Conservation (phyloP, 2,888 invertebrate genomes). For the Helicoverpa assulta region DNA sequence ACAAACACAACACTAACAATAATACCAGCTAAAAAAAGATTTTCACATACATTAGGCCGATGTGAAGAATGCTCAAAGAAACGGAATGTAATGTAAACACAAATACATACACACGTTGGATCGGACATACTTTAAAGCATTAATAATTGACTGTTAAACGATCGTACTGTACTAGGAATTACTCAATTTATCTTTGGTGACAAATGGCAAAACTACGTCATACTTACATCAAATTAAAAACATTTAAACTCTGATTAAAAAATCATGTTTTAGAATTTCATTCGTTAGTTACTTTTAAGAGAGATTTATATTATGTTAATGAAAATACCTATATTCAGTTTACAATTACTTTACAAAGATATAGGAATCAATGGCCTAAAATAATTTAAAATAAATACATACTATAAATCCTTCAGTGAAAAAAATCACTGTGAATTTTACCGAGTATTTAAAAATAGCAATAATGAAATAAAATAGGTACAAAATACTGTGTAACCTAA, state of each 20-base stretch:
- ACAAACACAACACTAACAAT: constrained; percentile 23
- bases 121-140: constrained; percentile 69
- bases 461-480: background rate
- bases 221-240: constrained; percentile 3
- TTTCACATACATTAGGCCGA: constrained; percentile 58
- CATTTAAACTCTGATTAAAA: background rate
- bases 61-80: constrained; percentile 20
- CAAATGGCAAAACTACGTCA: constrained; percentile 55
- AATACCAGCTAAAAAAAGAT: background rate
- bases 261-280: background rate
- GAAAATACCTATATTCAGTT: background rate
- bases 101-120: constrained; percentile 47
- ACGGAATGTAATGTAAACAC: constrained; percentile 63
- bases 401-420: too few species aligned
- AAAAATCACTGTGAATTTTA: too few species aligned
- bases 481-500: constrained; percentile 45
- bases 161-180: constrained; percentile 47
- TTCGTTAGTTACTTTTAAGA: background rate
- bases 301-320: background rate
- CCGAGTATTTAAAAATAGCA: too few species aligned
- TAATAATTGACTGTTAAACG: constrained; percentile 69
- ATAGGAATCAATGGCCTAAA: too few species aligned
- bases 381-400: too few species aligned
- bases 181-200: constrained; percentile 61
- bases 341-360: background rate